Conservation (phyloP, 2,113 vertebrate genomes). For the Furnarius figulus region DNA sequence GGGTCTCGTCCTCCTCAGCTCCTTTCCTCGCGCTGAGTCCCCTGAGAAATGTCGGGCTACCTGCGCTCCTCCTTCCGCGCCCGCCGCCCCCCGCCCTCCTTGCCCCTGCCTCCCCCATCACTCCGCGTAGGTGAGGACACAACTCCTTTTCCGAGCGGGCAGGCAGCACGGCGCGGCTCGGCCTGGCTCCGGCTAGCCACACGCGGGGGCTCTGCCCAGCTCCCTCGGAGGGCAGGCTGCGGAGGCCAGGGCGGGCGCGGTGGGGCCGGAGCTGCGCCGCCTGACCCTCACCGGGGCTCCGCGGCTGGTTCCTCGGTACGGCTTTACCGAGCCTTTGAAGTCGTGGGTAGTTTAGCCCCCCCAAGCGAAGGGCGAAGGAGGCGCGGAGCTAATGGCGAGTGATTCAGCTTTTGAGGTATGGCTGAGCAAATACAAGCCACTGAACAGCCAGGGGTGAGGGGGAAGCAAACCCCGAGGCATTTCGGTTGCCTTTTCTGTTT, state of each 20-base stretch:
- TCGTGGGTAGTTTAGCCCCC: background rate
- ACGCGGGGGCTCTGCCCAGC: background rate
- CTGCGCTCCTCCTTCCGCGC: background rate
- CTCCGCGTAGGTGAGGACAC: background rate
- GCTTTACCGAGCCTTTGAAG: background rate
- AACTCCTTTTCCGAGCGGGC: background rate
- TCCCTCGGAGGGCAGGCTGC: background rate
- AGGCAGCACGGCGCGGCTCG: background rate
- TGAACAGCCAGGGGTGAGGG: background rate
- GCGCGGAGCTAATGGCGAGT: conserved; percentile 8
- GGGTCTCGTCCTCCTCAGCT: background rate
- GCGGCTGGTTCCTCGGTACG: background rate
- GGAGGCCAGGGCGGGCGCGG: background rate
- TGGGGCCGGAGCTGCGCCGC: background rate
- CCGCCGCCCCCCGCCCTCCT: background rate
- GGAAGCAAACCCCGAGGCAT: background rate
- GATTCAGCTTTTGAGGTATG: conserved; percentile 53
- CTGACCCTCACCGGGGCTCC: background rate
- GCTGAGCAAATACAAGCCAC: background rate
- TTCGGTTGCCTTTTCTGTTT: conserved; percentile 1
- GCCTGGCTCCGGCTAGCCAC: background rate
- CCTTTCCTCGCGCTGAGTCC: background rate
- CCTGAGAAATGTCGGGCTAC: background rate
- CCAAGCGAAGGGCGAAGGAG: background rate
- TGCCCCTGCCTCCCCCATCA: no score